Evolutionary conservation across 2,113 vertebrate genomes (phyloP).

Genomic region (Trematocara zebra): DNA sequence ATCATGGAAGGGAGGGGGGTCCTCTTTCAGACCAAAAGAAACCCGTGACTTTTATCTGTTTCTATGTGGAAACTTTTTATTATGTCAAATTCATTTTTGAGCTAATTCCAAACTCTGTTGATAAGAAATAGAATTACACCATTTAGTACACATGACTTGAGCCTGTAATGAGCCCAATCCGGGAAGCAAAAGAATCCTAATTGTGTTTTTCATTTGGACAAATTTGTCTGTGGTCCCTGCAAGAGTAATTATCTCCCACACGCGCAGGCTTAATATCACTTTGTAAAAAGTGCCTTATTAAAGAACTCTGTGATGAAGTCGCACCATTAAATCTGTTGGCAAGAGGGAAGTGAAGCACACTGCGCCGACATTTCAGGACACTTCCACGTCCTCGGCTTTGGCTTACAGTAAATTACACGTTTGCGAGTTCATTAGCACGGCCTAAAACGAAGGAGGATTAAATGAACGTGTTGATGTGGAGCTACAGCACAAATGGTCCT

Average conservation of each 20-base stretch:
- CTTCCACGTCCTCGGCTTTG: background rate
- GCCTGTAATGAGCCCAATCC: background rate
- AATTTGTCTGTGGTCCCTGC: conserved; percentile 11
- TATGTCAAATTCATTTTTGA: background rate
- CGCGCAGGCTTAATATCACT: conserved; percentile 12
- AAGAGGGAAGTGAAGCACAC: background rate
- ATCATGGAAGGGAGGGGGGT: background rate
- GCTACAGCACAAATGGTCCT: background rate
- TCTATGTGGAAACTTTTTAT: background rate
- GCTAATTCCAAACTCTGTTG: background rate
- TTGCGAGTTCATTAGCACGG: background rate
- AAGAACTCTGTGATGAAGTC: conserved; percentile 11
- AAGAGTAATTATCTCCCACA: conserved; percentile 18
- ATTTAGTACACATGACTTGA: background rate
- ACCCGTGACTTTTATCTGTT: background rate
- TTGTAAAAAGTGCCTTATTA: conserved; percentile 7
- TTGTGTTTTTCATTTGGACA: conserved; percentile 22
- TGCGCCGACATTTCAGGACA: background rate
- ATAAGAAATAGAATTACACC: conserved; percentile 11
- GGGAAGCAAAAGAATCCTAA: background rate
- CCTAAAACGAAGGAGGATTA: background rate
- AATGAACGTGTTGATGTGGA: background rate
- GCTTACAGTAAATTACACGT: background rate
- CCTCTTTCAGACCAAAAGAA: background rate
- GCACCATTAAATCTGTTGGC: background rate